Evolutionary conservation across 92 coral and sea anemone species (phyloP).

Genomic region (Umimayanthus chanpuru): DNA sequence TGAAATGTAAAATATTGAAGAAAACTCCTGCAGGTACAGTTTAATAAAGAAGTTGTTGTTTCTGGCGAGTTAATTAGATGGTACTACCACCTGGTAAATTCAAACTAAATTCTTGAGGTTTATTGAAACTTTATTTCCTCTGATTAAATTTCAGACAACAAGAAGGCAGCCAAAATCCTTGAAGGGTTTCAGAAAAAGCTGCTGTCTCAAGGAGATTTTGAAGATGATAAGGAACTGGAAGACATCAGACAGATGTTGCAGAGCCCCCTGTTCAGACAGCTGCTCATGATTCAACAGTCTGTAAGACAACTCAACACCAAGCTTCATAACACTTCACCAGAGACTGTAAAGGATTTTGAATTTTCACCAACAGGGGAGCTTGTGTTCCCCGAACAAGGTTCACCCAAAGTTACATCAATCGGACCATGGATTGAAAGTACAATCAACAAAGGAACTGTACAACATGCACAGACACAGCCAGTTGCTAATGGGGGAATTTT

Average conservation of each 20-base stretch:
- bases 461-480: neutral
- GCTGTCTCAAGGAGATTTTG: constrained; percentile 76
- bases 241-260: constrained; percentile 82
- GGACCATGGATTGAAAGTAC: constrained; percentile 58
- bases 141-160: constrained; percentile 67
- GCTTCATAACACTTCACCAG: constrained; percentile 63
- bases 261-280: constrained; percentile 91
- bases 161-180: constrained; percentile 81
- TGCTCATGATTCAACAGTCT: constrained; percentile 87
- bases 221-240: constrained; percentile 83
- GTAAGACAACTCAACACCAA: constrained; percentile 79
- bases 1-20: too few species aligned
- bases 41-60: too few species aligned
- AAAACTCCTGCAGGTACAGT: too few species aligned
- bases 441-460: constrained; percentile 45
- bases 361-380: constrained; percentile 91
- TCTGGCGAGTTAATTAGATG: too few species aligned
- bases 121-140: neutral
- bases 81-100: too few species aligned
- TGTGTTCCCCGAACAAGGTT: constrained; percentile 67
- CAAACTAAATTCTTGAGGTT: neutral
- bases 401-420: constrained; percentile 26
- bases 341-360: constrained; percentile 80
- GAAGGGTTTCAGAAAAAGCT: constrained; percentile 86
- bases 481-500: constrained; percentile 25